Evolutionary conservation across 2,888 invertebrate species (phyloP).

Genomic region (Drosophila kuntzei): DNA sequence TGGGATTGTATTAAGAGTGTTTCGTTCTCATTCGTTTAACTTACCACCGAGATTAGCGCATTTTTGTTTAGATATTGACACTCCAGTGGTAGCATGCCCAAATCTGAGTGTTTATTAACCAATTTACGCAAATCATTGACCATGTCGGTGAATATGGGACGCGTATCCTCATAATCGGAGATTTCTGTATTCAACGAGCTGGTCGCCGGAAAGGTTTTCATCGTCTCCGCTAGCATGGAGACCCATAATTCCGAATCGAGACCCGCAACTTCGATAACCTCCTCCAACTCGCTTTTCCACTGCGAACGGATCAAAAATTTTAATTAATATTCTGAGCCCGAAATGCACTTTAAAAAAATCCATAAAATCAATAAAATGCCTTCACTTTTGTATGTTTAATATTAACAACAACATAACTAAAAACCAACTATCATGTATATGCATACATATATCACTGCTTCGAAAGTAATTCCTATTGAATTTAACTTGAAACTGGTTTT

Average conservation of each 20-base stretch:
- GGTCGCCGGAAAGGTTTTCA: constrained; percentile 96
- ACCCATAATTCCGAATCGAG: constrained; percentile 98
- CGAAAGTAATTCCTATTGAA: constrained; percentile 5
- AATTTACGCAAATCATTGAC: constrained; percentile 93
- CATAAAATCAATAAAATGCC: background rate
- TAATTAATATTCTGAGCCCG: background rate
- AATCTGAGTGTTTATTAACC: constrained; percentile 93
- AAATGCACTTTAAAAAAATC: background rate
- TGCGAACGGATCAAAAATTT: constrained; percentile 85
- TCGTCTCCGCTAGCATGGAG: constrained; percentile 97
- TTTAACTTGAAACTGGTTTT: constrained; percentile 16
- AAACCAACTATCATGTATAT: background rate
- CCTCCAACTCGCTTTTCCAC: constrained; percentile 97
- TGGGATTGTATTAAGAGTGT: background rate
- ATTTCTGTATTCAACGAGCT: constrained; percentile 96
- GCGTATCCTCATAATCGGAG: constrained; percentile 94
- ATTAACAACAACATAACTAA: background rate
- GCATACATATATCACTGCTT: background rate
- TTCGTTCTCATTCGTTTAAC: background rate
- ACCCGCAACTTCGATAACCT: constrained; percentile 96
- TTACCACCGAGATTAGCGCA: constrained; percentile 94
- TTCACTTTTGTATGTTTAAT: constrained; percentile 5
- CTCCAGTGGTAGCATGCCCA: constrained; percentile 96
- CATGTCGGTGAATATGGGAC: constrained; percentile 95
- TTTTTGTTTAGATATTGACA: constrained; percentile 98